A percentile compares a stretch with the other conserved stretches of the same genome.
These are phyloP conservation scores for Ophthalmolycus amberensis DNA, from an alignment of 2,113 vertebrate species.

Conservation along the genomic window DNA sequence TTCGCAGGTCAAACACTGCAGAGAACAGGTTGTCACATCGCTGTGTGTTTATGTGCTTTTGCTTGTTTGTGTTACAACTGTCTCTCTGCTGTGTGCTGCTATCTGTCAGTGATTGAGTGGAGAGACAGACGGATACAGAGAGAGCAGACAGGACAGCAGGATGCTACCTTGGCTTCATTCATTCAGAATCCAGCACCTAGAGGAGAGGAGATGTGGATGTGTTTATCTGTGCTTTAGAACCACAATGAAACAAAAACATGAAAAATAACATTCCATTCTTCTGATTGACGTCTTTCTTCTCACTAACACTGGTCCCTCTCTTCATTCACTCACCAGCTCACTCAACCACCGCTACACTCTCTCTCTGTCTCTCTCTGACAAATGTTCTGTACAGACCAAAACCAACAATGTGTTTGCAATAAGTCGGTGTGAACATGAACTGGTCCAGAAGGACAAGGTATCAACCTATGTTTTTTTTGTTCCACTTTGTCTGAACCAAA, in stretches of 20 bases:
- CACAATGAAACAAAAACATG: background rate
- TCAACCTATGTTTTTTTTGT: background rate
- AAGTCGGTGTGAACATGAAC: background rate
- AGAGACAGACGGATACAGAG: no score
- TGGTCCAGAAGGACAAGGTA: background rate
- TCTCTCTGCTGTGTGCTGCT: background rate
- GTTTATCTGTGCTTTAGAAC: background rate
- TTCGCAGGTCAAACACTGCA: background rate
- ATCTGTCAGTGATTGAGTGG: background rate
- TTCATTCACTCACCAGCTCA: background rate
- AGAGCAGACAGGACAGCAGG: no score
- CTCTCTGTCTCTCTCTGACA: no score
- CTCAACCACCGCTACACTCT: background rate
- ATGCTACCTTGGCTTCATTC: background rate
- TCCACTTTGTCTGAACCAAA: background rate
- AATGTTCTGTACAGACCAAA: no score
- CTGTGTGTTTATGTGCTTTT: no score
- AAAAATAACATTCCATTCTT: background rate
- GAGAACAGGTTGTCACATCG: background rate
- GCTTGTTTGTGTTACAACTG: background rate
- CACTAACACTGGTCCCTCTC: background rate
- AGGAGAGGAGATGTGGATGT: background rate
- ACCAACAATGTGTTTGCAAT: no score
- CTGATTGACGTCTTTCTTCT: background rate
- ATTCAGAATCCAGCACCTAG: background rate